Conservation (phyloP, 2,113 vertebrate genomes). For the Dolichallabes microphthalmus region DNA sequence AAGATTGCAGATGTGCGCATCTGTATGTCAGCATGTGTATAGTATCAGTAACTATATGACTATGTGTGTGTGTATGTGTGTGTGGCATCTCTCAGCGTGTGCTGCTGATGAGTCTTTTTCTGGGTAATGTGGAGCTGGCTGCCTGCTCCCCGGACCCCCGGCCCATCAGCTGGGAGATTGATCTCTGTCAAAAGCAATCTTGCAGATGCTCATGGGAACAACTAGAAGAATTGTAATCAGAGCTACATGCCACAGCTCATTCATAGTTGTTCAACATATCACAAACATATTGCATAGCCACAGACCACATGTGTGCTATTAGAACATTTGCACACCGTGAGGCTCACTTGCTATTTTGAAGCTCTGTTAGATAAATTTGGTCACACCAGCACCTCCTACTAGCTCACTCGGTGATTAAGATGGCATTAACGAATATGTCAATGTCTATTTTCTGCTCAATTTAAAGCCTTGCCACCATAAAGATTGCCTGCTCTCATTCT, state of each 20-base stretch:
- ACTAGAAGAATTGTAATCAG: background rate
- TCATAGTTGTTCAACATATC: background rate
- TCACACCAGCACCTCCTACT: conserved; percentile 45
- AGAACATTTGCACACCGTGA: conserved; percentile 27
- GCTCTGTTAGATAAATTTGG: conserved; percentile 43
- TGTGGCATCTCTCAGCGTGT: conserved; percentile 31
- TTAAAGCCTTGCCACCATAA: conserved; percentile 64
- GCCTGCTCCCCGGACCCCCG: conserved; percentile 55
- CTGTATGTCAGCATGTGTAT: conserved; percentile 12
- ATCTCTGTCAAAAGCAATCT: conserved; percentile 67
- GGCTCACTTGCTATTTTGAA: conserved; percentile 23
- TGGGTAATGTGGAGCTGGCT: conserved; percentile 53
- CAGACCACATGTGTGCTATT: background rate
- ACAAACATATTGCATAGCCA: background rate
- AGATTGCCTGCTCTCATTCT: conserved; percentile 55
- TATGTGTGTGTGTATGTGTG: conserved; percentile 7
- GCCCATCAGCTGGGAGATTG: conserved; percentile 68
- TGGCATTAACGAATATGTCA: conserved; percentile 70
- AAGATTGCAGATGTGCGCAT: background rate
- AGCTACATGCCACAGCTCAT: background rate
- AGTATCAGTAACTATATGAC: conserved; percentile 26
- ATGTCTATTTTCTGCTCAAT: conserved; percentile 76
- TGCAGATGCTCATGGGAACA: background rate
- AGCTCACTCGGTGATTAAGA: conserved; percentile 60
- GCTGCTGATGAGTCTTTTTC: conserved; percentile 37